Evolutionary conservation across 2,888 invertebrate species (phyloP).

Genomic region (Phalera bucephala): DNA sequence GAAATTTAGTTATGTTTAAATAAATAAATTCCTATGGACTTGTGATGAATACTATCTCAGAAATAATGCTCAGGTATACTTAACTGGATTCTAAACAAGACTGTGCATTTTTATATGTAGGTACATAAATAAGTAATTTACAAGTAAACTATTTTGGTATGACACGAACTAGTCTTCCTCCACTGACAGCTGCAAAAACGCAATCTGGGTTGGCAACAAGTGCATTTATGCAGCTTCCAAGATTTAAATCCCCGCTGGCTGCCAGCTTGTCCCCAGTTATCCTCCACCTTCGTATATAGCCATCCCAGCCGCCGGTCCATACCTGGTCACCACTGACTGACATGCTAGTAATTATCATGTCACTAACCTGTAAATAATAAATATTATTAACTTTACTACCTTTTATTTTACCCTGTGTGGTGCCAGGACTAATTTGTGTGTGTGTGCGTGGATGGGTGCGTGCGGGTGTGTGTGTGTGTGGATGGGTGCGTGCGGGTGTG

Average conservation of each 20-base stretch:
- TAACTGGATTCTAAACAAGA: too few species aligned
- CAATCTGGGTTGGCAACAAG: conserved; percentile 37
- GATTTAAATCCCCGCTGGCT: conserved; percentile 56
- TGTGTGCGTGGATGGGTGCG: too few species aligned
- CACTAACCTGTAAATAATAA: conserved; percentile 56
- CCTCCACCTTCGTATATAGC: conserved; percentile 71
- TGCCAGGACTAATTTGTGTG: too few species aligned
- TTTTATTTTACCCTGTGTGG: too few species aligned
- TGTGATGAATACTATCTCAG: too few species aligned
- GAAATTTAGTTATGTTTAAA: too few species aligned
- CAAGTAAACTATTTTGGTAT: conserved; percentile 23
- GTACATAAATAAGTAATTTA: too few species aligned
- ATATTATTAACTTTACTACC: conserved; percentile 3
- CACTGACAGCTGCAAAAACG: conserved; percentile 54
- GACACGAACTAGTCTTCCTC: conserved; percentile 51
- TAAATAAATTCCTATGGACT: too few species aligned
- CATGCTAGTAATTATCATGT: conserved; percentile 78
- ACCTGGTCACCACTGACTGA: conserved; percentile 61
- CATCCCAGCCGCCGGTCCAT: conserved; percentile 84
- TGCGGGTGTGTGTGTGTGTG: too few species aligned
- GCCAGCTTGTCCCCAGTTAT: conserved; percentile 54
- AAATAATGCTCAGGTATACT: too few species aligned
- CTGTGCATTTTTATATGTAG: too few species aligned
- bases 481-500: too few species aligned
- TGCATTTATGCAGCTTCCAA: conserved; percentile 67